These are phyloP conservation scores for Propithecus perrieri DNA, from an alignment of 2,797 vertebrate species.

Conservation along the genomic window DNA sequence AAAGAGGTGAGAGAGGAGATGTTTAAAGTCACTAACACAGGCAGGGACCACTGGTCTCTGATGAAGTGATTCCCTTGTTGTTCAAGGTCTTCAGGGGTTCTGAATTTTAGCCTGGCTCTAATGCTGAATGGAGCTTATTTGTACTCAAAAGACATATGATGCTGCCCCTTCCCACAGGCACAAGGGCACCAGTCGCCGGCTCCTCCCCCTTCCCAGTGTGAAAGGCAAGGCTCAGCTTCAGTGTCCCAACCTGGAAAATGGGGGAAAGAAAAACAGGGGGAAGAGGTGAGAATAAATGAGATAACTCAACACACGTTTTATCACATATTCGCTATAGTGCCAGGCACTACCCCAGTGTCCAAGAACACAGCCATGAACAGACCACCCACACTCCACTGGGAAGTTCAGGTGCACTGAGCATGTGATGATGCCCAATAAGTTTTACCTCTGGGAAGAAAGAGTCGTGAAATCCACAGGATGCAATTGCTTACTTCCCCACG, in stretches of 20 bases:
- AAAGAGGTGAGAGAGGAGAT: background rate
- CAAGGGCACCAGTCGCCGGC: background rate
- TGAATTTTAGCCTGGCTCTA: background rate
- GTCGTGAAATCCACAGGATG: background rate
- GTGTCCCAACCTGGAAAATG: background rate
- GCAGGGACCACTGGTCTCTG: background rate
- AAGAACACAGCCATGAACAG: background rate
- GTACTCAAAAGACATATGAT: accelerated
- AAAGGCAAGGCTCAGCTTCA: background rate
- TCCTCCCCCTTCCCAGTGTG: background rate
- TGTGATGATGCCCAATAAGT: background rate
- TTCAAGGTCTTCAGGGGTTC: too few relatives aligned
- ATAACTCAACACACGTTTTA: accelerated
- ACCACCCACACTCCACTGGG: background rate
- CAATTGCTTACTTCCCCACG: background rate
- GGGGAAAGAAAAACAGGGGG: background rate
- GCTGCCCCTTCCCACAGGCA: background rate
- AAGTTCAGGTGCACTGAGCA: background rate
- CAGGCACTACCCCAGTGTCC: background rate
- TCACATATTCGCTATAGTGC: background rate
- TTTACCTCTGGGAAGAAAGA: background rate
- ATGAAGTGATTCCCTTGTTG: background rate
- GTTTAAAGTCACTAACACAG: background rate
- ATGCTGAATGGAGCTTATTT: too few relatives aligned
- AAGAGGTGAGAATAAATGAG: background rate